Conservation (phyloP, 2,888 invertebrate species). For the Dichetophora obliterata region DNA sequence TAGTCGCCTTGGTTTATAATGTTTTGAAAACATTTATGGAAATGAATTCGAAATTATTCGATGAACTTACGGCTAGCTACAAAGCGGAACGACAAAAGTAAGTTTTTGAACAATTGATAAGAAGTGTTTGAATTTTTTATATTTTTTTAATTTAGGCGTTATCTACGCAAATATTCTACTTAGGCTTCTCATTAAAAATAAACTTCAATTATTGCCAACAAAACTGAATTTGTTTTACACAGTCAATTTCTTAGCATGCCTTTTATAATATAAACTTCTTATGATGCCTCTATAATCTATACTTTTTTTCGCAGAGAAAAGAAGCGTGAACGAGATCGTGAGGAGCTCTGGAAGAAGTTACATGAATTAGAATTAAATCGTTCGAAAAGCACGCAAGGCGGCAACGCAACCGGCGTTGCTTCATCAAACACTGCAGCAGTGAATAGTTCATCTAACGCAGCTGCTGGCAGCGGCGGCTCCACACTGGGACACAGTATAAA, state of each 20-base stretch:
- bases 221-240: too few species aligned
- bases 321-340: conserved; percentile 89
- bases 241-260: too few species aligned
- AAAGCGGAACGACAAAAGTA: conserved; percentile 99
- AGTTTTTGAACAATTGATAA: conserved; percentile 64
- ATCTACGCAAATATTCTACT: not conserved
- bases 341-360: conserved; percentile 97
- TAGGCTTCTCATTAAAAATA: too few species aligned
- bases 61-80: conserved; percentile 96
- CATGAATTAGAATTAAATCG: conserved; percentile 87
- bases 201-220: too few species aligned
- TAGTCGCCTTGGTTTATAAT: conserved; percentile 94
- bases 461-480: conserved; percentile 50
- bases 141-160: too few species aligned
- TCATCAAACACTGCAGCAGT: conserved; percentile 50
- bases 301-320: conserved; percentile 65
- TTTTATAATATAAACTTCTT: too few species aligned
- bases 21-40: conserved; percentile 97
- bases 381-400: conserved; percentile 63
- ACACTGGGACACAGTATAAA: conserved; percentile 58
- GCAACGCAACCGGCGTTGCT: conserved; percentile 59
- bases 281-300: too few species aligned
- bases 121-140: not conserved
- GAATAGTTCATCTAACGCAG: conserved; percentile 44
- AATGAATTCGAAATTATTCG: conserved; percentile 96